Percentiles rank a stretch among this genome's conserved stretches.
These are phyloP conservation scores for Mus musculus DNA, from an alignment of 2,113 vertebrate genomes.

Conservation along the genomic window DNA sequence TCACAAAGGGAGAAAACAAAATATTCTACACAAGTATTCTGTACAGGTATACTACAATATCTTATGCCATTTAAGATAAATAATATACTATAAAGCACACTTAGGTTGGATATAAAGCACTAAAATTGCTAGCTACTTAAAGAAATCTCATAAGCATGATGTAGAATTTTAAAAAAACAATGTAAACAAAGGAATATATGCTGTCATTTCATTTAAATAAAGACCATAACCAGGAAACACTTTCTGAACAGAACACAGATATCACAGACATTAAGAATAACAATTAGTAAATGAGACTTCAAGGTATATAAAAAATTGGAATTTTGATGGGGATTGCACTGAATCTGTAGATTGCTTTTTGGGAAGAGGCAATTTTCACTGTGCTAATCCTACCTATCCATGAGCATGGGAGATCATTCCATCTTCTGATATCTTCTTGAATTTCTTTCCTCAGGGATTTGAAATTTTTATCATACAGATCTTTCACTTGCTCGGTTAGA, in stretches of 20 bases:
- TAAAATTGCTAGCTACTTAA: not conserved
- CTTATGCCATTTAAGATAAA: not conserved
- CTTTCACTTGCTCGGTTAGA: too few relatives aligned
- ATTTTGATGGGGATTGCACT: too few relatives aligned
- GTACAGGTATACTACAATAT: too few relatives aligned
- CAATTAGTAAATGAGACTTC: not conserved
- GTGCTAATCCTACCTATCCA: too few relatives aligned
- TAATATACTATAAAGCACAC: not conserved
- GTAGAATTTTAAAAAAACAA: not conserved
- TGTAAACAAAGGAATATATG: not conserved
- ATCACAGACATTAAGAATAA: not conserved
- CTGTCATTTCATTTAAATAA: conserved; percentile 10
- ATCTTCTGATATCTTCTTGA: too few relatives aligned
- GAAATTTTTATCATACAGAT: too few relatives aligned
- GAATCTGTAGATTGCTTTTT: too few relatives aligned
- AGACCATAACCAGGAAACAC: conserved; percentile 23
- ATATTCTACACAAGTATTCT: not conserved
- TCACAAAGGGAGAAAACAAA: not conserved
- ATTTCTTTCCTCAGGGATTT: too few relatives aligned
- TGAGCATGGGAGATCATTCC: too few relatives aligned
- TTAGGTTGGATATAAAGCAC: conserved; percentile 18
- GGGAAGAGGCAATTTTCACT: too few relatives aligned
- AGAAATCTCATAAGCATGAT: not conserved
- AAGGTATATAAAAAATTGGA: not conserved
- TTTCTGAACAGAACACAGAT: not conserved